Conservation (phyloP, 2,113 vertebrate genomes). For the Daphoenositta chrysoptera region DNA sequence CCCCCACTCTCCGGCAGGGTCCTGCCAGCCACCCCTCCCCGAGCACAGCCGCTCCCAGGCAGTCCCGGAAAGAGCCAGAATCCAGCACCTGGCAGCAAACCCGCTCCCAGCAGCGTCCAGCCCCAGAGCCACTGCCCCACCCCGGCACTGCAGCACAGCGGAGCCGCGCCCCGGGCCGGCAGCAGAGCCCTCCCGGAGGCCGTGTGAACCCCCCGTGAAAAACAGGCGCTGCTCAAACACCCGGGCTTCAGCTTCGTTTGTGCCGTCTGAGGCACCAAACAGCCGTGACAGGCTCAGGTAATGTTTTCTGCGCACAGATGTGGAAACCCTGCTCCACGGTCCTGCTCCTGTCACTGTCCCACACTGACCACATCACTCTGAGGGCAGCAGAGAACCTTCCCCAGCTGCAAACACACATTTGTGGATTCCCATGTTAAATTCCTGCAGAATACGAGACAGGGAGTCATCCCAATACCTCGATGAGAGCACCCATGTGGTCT, state of each 20-base stretch:
- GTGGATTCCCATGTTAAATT: neutral
- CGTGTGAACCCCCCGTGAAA: fast-evolving
- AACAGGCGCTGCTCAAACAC: neutral
- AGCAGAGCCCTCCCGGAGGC: no score
- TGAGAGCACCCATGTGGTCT: neutral
- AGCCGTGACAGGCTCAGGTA: fast-evolving
- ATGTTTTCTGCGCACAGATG: neutral
- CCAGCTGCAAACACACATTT: neutral
- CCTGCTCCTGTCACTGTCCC: neutral
- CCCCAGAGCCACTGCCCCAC: neutral
- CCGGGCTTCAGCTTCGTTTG: neutral
- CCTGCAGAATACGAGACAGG: neutral
- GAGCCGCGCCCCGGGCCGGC: no score
- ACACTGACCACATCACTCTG: fast-evolving
- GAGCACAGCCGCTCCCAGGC: neutral
- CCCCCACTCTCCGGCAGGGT: fast-evolving
- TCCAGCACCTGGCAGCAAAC: neutral
- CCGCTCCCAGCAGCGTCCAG: fast-evolving
- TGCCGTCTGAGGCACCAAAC: neutral
- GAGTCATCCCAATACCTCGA: fast-evolving
- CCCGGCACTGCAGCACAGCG: neutral
- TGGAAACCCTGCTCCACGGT: fast-evolving
- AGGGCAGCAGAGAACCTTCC: neutral
- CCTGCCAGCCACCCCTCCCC: neutral
- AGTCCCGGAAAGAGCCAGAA: neutral